These are phyloP conservation scores for Agapostemon virescens DNA, from an alignment of 2,888 invertebrate genomes.

Conservation along the genomic window DNA sequence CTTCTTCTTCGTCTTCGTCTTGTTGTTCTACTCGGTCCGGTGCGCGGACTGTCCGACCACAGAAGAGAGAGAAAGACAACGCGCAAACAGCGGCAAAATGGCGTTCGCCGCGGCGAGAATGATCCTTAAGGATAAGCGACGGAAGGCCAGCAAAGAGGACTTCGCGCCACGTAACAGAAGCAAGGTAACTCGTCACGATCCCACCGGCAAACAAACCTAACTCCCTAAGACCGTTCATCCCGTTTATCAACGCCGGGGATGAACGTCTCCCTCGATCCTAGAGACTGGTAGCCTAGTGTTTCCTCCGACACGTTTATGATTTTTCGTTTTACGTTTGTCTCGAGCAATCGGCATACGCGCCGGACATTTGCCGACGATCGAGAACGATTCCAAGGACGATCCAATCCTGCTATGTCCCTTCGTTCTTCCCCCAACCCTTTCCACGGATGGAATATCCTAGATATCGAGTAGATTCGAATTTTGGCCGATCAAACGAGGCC, in stretches of 20 bases:
- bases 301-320: background rate
- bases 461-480: background rate
- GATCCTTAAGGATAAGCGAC: conserved; percentile 91
- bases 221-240: background rate
- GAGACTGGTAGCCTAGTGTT: background rate
- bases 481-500: background rate
- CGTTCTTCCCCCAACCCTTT: background rate
- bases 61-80: conserved; percentile 14
- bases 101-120: conserved; percentile 92
- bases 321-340: background rate
- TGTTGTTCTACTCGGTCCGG: conserved; percentile 12
- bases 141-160: conserved; percentile 91
- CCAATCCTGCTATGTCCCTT: too few species aligned
- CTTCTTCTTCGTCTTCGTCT: background rate
- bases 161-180: conserved; percentile 88
- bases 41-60: conserved; percentile 4
- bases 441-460: background rate
- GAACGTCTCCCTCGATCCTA: background rate
- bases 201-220: background rate
- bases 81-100: conserved; percentile 83
- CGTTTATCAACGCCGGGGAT: conserved; percentile 3
- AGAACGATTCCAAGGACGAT: background rate
- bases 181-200: conserved; percentile 85
- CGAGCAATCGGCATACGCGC: background rate
- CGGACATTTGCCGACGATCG: background rate